A percentile compares a stretch with the other conserved stretches of the same genome.
Evolutionary conservation across 2,888 invertebrate species (phyloP).

Genomic region (Cataglyphis albicans): DNA sequence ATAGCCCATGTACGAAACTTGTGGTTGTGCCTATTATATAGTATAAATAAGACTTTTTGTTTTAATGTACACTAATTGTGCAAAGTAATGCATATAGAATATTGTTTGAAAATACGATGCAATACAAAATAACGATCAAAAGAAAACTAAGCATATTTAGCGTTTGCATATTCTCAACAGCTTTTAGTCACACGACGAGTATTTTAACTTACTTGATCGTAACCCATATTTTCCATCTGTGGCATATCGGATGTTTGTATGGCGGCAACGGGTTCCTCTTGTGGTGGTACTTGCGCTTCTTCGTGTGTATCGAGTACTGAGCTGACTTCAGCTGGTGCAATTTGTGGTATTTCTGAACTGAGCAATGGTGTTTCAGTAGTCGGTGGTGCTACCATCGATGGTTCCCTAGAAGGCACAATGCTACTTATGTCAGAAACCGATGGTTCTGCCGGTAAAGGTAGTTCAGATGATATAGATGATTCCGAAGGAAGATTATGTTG

Average conservation of each 20-base stretch:
- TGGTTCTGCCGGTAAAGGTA: slow-evolving; percentile 80
- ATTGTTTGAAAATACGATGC: neutral
- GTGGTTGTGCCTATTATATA: slow-evolving; percentile 77
- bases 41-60: neutral
- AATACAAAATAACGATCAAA: neutral
- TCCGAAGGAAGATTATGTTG: slow-evolving; percentile 72
- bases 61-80: neutral
- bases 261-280: slow-evolving; percentile 86
- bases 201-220: slow-evolving; percentile 86
- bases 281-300: slow-evolving; percentile 85
- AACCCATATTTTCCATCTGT: slow-evolving; percentile 89
- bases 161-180: neutral
- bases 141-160: neutral
- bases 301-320: slow-evolving; percentile 79
- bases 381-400: slow-evolving; percentile 81
- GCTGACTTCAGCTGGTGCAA: slow-evolving; percentile 80
- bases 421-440: slow-evolving; percentile 81
- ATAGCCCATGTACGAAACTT: slow-evolving; percentile 91
- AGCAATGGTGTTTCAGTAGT: slow-evolving; percentile 84
- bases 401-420: slow-evolving; percentile 79
- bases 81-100: slow-evolving; percentile 1
- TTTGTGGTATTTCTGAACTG: slow-evolving; percentile 82
- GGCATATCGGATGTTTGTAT: slow-evolving; percentile 80
- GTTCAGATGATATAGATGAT: slow-evolving; percentile 79
- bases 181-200: neutral